Evolutionary conservation across 2,113 vertebrate species (phyloP), one percentile per base, ranked within the genome.

Genomic region (Leuciscus idus): DNA sequence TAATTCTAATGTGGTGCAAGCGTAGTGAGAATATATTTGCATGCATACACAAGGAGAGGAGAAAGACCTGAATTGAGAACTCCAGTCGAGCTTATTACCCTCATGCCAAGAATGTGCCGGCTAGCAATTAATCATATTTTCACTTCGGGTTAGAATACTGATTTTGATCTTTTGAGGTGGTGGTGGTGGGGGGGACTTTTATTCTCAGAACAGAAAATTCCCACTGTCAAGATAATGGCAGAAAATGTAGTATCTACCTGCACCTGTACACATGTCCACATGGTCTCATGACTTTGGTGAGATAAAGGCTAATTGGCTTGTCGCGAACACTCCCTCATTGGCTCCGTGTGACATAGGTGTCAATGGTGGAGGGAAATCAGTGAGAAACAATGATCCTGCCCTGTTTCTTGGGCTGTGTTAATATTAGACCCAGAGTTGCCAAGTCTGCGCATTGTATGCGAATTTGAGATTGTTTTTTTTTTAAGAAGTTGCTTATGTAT

Each of bases 111-210:
- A 93, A 91, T 89, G 75, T 74, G 90, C 87, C 84, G 81, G 85
- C 61, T 87, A 90, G 92, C 91, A 93, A 94, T 94, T 94, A 93
- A 94, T 94, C 93, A 92, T 92, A 89, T 92, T 93, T 92, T 92
- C 90, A 91, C 93, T 94, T 90, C 90, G 88, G 93, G 93, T 94
- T 91, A 93, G 91, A 95, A 93, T 92, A 91, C 92, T 91, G 91
- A 94, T 94, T 93, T 91, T 88, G 90, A 92, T 93, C 89, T 92
- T 90, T 89, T 81, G 52, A 77, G 59, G 48, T 48, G 46, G 46
- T 0, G 48, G 48, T 0, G 11, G 10, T 57, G 88, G 90, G 87
- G 90, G 91, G 91, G 88, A 90, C 91, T 91, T 89, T 91, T 92
- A 91, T 90, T 88, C 89, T 91, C 78, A 1, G 86, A 89, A 88